phyloP scores from a whole-genome alignment of 2,113 vertebrate species.

The Phasianus colchicus region DNA sequence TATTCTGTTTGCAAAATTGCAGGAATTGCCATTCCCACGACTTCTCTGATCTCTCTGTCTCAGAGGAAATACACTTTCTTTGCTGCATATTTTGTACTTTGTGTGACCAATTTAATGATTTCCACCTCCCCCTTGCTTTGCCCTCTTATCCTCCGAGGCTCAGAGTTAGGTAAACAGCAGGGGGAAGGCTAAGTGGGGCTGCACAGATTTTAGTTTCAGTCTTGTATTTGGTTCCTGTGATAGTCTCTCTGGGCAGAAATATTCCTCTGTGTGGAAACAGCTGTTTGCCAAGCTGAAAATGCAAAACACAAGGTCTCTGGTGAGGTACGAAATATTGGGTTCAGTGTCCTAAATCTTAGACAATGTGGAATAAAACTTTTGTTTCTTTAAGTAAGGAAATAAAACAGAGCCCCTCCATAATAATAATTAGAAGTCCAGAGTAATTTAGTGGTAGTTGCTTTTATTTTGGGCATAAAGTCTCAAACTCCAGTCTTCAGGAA shows the following conservation, averaged over 20 bases:
- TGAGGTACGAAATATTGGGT: neutral
- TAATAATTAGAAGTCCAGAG: neutral
- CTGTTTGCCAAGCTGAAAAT: neutral
- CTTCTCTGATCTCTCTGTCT: neutral
- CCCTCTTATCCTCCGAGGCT: neutral
- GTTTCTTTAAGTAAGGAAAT: neutral
- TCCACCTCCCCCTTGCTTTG: neutral
- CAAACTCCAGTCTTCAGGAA: neutral
- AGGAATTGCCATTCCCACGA: neutral
- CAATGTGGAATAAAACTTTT: neutral
- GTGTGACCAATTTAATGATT: constrained; percentile 32
- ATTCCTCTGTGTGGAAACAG: neutral
- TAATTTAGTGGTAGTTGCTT: neutral
- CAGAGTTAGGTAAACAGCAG: neutral
- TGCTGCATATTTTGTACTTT: neutral
- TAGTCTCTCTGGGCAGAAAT: neutral
- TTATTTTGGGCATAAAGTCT: neutral
- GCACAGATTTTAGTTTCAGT: neutral
- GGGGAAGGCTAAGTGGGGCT: neutral
- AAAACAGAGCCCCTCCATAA: neutral
- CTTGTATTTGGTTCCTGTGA: neutral
- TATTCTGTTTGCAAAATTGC: neutral
- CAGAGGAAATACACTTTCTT: neutral
- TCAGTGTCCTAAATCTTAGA: neutral
- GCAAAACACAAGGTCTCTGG: neutral